Evolutionary conservation across 1,140 invertebrate genomes (phyloP).

Genomic region (Eurosta solidaginis): DNA sequence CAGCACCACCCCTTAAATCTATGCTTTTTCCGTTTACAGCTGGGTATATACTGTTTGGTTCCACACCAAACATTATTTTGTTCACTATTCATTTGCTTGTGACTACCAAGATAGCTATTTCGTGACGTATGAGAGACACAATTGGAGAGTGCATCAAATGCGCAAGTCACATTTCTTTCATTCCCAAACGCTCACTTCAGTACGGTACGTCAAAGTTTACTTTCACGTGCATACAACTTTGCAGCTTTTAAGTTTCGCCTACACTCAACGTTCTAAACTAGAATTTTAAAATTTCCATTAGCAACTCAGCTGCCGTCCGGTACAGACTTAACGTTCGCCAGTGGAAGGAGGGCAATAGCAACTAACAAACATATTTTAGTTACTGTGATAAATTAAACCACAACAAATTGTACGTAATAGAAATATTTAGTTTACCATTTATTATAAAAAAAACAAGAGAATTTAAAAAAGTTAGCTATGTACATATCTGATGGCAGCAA

Average conservation of each 20-base stretch:
- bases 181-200: no score
- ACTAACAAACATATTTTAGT: slow-evolving; percentile 40
- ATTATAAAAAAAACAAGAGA: neutral
- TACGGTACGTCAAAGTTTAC: no score
- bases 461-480: neutral
- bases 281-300: slow-evolving; percentile 43
- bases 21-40: no score
- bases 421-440: neutral
- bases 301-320: slow-evolving; percentile 57
- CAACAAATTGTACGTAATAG: slow-evolving; percentile 52
- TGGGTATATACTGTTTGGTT: no score
- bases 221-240: neutral
- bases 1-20: no score
- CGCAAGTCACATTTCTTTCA: no score
- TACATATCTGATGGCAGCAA: no score
- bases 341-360: slow-evolving; percentile 40
- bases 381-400: slow-evolving; percentile 57
- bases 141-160: no score
- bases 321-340: slow-evolving; percentile 53
- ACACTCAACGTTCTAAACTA: slow-evolving; percentile 26
- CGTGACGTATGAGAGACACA: no score
- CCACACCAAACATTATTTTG: no score
- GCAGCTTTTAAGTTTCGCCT: neutral
- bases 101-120: no score
- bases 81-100: no score